Percentiles rank a stretch among this genome's conserved stretches.
These are phyloP conservation scores for Spizella passerina DNA, from an alignment of 2,797 vertebrate species.

Conservation along the genomic window DNA sequence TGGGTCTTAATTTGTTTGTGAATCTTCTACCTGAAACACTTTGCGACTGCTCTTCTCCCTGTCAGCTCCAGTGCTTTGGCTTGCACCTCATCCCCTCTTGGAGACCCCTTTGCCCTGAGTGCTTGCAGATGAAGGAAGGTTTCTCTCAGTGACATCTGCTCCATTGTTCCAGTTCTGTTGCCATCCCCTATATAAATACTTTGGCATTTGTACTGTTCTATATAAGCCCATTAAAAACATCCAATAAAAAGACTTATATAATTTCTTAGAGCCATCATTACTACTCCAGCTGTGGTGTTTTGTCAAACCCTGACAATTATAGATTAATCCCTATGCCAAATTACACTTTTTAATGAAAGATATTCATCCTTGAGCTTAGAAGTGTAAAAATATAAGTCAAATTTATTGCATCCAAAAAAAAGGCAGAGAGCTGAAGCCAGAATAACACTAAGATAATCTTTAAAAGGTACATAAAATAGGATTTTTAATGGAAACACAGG, in stretches of 20 bases:
- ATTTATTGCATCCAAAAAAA: not conserved
- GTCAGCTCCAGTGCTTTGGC: not conserved
- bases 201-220: not conserved
- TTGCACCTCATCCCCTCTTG: not conserved
- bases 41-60: not conserved
- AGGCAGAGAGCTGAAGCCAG: not conserved
- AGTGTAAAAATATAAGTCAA: not conserved
- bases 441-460: not conserved
- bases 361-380: not conserved
- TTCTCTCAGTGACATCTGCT: not conserved
- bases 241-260: conserved; percentile 10
- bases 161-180: rapidly evolving
- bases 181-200: not conserved
- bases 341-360: not conserved
- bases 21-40: not conserved
- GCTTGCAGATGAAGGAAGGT: not conserved
- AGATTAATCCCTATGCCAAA: not conserved
- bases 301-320: not conserved
- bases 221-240: conserved; percentile 22
- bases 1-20: not conserved
- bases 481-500: not conserved
- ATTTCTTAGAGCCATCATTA: conserved; percentile 4
- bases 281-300: not conserved
- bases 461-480: not conserved
- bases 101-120: not conserved